Conservation (phyloP, 1,140 invertebrate species). For the Hypothenemus hampei region DNA sequence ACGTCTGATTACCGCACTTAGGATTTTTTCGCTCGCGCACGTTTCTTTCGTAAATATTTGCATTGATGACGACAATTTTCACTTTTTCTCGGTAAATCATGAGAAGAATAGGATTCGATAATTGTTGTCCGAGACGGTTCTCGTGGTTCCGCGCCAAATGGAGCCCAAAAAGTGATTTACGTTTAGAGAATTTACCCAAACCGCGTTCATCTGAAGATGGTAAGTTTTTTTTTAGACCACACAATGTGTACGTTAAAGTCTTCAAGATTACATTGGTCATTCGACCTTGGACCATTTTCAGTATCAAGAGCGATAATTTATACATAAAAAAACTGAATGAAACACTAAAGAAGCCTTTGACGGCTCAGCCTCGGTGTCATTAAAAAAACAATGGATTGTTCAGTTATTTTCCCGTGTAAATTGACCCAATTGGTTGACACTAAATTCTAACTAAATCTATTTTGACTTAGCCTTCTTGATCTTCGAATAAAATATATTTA, state of each 20-base stretch:
- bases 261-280: not conserved
- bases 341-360: no score
- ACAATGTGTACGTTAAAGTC: not conserved
- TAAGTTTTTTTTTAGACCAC: not conserved
- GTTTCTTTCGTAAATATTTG: no score
- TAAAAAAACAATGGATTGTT: no score
- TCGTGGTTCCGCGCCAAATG: slow-evolving; percentile 27
- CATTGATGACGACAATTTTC: no score
- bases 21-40: no score
- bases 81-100: slow-evolving; percentile 20
- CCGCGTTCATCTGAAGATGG: slow-evolving; percentile 31
- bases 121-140: slow-evolving; percentile 25
- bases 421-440: no score
- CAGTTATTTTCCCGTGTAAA: not conserved
- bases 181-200: slow-evolving; percentile 34
- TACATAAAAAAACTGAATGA: no score
- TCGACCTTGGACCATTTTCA: not conserved
- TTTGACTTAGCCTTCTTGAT: no score
- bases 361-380: no score
- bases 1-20: no score
- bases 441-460: no score
- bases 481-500: no score
- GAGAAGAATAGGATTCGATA: slow-evolving; percentile 14
- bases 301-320: not conserved
- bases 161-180: slow-evolving; percentile 28